Evolutionary conservation across 2,888 invertebrate genomes (phyloP).

Genomic region (Nemotelus nigrinus): DNA sequence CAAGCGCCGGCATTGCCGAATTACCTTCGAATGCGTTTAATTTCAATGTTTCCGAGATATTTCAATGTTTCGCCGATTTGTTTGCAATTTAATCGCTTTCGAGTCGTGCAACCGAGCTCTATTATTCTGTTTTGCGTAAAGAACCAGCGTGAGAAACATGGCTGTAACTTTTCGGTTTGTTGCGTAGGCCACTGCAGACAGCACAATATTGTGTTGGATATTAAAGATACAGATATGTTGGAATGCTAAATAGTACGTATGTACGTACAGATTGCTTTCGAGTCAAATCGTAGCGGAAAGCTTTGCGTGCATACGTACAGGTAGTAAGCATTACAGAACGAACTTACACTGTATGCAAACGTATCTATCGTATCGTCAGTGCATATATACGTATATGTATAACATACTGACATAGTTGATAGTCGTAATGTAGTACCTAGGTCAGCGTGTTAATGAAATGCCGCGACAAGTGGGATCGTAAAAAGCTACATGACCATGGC

Average conservation of each 20-base stretch:
- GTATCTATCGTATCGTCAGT: neutral
- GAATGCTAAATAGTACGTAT: constrained; percentile 2
- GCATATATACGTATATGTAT: neutral
- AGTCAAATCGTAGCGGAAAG: neutral
- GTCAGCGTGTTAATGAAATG: constrained; percentile 45
- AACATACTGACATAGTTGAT: constrained; percentile 41
- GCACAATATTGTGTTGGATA: constrained; percentile 28
- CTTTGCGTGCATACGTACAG: no score
- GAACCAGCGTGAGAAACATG: no score
- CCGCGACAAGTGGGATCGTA: constrained; percentile 44
- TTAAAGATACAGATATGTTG: constrained; percentile 19
- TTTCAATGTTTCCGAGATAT: constrained; percentile 35
- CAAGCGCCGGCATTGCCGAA: constrained; percentile 10
- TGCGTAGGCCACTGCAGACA: neutral
- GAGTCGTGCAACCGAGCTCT: no score
- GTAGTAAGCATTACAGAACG: no score
- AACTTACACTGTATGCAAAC: neutral
- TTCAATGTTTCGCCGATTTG: constrained; percentile 1
- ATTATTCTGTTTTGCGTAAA: neutral
- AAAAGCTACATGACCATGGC: constrained; percentile 43
- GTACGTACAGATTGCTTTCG: neutral
- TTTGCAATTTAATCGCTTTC: no score
- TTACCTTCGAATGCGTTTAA: constrained; percentile 5
- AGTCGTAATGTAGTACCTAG: constrained; percentile 45
- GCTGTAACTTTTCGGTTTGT: no score